phyloP scores from a whole-genome alignment of 2,888 invertebrate species.

The Adelphocoris suturalis region DNA sequence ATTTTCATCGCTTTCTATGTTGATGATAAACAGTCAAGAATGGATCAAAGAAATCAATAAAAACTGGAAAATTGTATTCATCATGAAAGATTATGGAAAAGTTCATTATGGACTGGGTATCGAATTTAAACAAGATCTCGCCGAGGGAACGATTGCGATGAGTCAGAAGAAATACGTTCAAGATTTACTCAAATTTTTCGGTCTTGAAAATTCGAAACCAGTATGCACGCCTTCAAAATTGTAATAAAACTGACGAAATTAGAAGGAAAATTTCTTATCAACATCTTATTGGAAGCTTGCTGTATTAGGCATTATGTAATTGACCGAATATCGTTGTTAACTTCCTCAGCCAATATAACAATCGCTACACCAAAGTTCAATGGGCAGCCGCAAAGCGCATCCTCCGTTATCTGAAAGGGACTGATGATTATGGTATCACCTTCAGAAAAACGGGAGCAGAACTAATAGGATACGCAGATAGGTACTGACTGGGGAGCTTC shows the following conservation, averaged over 20 bases:
- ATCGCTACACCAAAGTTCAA: not conserved
- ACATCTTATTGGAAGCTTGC: not conserved
- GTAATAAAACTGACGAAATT: not conserved
- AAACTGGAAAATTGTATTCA: not conserved
- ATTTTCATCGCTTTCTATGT: conserved; percentile 8
- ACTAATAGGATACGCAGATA: too few species aligned
- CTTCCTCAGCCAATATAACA: not conserved
- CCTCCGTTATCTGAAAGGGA: not conserved
- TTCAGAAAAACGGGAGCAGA: too few species aligned
- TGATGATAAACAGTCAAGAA: not conserved
- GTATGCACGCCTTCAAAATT: not conserved
- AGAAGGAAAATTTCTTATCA: not conserved
- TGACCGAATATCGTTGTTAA: not conserved
- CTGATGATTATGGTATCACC: not conserved
- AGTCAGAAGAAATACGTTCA: not conserved
- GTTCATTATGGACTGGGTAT: conserved; percentile 26
- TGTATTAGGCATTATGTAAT: not conserved
- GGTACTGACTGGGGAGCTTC: too few species aligned
- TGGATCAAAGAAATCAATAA: not conserved
- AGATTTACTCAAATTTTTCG: not conserved
- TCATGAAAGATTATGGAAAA: not conserved
- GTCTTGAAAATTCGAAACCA: not conserved
- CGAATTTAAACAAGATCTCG: not conserved
- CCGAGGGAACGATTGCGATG: conserved; percentile 9
- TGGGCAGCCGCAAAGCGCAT: not conserved